phyloP scores from a whole-genome alignment of 2,113 vertebrate genomes.

The Mormyrus iriodes region DNA sequence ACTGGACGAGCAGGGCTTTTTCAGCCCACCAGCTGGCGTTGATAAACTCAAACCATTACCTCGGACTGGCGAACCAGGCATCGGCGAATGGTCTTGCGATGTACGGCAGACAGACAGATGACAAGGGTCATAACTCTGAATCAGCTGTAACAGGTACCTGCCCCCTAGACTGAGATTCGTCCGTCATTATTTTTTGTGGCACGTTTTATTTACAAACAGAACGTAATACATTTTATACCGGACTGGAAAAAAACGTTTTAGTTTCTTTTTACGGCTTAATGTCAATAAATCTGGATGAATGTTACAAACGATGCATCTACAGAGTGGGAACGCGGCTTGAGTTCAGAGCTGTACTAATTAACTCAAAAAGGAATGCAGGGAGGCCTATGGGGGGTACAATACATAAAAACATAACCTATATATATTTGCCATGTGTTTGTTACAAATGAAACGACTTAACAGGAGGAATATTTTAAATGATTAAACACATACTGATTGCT shows the following conservation, averaged over 20 bases:
- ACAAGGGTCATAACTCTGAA: constrained; percentile 73
- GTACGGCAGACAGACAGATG: constrained; percentile 72
- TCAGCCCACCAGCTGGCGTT: constrained; percentile 81
- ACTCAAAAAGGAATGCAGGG: not conserved
- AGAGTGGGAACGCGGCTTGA: not conserved
- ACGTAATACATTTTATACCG: not conserved
- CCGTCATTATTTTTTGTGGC: constrained; percentile 16
- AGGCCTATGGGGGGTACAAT: not conserved
- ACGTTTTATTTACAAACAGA: constrained; percentile 5
- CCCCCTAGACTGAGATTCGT: constrained; percentile 60
- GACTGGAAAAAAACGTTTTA: not conserved
- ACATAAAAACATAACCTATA: not conserved
- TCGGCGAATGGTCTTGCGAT: constrained; percentile 65
- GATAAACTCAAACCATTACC: constrained; percentile 84
- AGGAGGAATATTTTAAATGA: not conserved
- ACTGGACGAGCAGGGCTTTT: constrained; percentile 85
- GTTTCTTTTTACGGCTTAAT: not conserved
- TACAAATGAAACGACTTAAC: not conserved
- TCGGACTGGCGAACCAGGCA: constrained; percentile 77
- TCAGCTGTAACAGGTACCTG: constrained; percentile 80
- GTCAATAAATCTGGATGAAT: not conserved
- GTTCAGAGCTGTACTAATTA: constrained; percentile 6
- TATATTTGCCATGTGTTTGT: not conserved
- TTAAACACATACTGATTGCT: not conserved
- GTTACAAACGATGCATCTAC: not conserved